Percentiles rank a stretch among this genome's conserved stretches.
Conservation (phyloP, 2,797 vertebrate species). For the Columba guinea region DNA sequence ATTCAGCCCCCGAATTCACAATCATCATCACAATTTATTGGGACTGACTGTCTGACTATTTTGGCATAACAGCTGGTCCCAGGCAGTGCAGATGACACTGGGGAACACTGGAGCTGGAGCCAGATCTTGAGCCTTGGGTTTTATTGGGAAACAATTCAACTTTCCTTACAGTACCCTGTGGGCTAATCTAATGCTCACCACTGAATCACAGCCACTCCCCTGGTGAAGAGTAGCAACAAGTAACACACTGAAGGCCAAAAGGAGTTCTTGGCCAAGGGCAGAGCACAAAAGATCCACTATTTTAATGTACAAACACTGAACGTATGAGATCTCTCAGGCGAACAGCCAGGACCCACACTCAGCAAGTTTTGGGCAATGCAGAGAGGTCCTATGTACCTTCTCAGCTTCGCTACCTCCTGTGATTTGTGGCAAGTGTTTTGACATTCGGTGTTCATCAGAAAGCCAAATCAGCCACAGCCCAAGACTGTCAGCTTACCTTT, state of each 20-base stretch:
- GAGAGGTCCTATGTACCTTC: background rate
- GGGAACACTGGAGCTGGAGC: background rate
- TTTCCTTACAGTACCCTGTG: background rate
- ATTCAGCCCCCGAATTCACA: background rate
- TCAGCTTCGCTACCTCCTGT: background rate
- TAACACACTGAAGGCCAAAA: background rate
- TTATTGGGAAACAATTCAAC: background rate
- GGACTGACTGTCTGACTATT: background rate
- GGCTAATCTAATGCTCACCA: background rate
- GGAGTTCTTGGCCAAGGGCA: background rate
- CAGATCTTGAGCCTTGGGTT: background rate
- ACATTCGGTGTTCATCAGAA: background rate
- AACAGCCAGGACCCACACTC: background rate
- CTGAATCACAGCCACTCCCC: conserved; percentile 17
- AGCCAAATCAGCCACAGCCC: background rate
- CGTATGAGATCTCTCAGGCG: background rate
- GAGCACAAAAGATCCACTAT: background rate
- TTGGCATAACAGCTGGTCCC: background rate
- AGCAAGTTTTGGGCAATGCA: background rate
- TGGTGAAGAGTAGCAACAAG: background rate
- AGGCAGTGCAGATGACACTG: background rate
- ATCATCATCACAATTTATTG: conserved; percentile 18
- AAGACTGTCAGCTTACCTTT: background rate
- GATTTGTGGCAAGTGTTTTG: background rate
- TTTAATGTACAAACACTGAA: background rate